Evolutionary conservation across 2,888 invertebrate species (phyloP).

Genomic region (Fragum sueziense): DNA sequence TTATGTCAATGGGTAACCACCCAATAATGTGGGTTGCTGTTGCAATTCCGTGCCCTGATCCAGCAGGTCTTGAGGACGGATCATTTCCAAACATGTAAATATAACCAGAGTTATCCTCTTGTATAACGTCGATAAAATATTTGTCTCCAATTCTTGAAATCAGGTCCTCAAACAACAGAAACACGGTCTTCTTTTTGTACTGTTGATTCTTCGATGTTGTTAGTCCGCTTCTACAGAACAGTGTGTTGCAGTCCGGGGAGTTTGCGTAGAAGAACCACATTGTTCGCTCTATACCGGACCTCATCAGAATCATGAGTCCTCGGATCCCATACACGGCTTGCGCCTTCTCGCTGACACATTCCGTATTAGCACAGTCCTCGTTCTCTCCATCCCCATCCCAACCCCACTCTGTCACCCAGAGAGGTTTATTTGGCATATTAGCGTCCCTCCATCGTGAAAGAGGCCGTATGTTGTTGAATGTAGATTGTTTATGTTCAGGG

Average conservation of each 20-base stretch:
- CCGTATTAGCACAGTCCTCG: constrained; percentile 62
- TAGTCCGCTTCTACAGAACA: constrained; percentile 70
- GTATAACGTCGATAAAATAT: constrained; percentile 55
- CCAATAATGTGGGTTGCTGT: constrained; percentile 63
- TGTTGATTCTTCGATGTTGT: constrained; percentile 55
- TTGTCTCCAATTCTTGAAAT: constrained; percentile 58
- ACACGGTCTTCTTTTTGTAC: constrained; percentile 66
- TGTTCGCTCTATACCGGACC: constrained; percentile 60
- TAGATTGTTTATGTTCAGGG: constrained; percentile 66
- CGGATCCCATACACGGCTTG: constrained; percentile 67
- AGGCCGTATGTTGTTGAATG: constrained; percentile 64
- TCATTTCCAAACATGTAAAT: constrained; percentile 61
- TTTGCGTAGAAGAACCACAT: constrained; percentile 72
- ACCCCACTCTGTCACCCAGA: constrained; percentile 75
- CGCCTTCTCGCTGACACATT: constrained; percentile 67
- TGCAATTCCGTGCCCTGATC: neutral
- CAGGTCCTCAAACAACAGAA: constrained; percentile 61
- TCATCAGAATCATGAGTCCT: constrained; percentile 63
- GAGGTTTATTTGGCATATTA: constrained; percentile 63
- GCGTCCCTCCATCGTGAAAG: constrained; percentile 67
- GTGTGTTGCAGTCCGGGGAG: constrained; percentile 53
- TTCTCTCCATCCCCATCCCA: constrained; percentile 68
- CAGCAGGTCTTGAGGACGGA: too few species aligned
- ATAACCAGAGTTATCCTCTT: constrained; percentile 62
- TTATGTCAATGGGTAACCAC: constrained; percentile 66